Evolutionary conservation across 2,888 invertebrate species (phyloP).

Genomic region (Callyntrura guangdongensis): DNA sequence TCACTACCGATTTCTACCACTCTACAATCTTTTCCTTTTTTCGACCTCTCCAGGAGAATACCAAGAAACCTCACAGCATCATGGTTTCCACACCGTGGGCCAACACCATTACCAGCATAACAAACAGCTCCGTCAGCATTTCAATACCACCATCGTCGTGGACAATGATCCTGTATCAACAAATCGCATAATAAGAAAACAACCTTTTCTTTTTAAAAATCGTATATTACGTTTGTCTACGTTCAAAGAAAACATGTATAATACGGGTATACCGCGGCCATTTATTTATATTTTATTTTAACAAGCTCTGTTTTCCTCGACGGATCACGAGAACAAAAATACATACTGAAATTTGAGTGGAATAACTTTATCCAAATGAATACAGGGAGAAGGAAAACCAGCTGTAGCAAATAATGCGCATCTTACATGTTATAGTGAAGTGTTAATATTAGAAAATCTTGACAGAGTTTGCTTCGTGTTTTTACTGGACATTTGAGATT

Average conservation of each 20-base stretch:
- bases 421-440: not conserved
- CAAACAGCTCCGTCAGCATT: conserved; percentile 62
- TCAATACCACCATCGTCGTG: conserved; percentile 14
- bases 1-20: not conserved
- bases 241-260: not conserved
- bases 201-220: not conserved
- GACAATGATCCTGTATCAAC: conserved; percentile 21
- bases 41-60: conserved; percentile 17
- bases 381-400: conserved; percentile 34
- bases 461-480: conserved; percentile 13
- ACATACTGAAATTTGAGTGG: conserved; percentile 43
- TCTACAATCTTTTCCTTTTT: conserved; percentile 28
- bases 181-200: conserved; percentile 36
- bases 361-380: not conserved
- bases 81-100: conserved; percentile 21
- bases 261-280: not conserved
- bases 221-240: not conserved
- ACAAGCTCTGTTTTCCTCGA: conserved; percentile 28
- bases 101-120: conserved; percentile 54
- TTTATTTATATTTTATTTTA: conserved; percentile 52
- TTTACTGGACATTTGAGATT: conserved; percentile 67
- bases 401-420: not conserved
- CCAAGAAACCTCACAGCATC: conserved; percentile 17
- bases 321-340: conserved; percentile 42
- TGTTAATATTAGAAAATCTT: conserved; percentile 49